These are phyloP conservation scores for Dryas iulia DNA, from an alignment of 1,140 invertebrate species.

Conservation along the genomic window DNA sequence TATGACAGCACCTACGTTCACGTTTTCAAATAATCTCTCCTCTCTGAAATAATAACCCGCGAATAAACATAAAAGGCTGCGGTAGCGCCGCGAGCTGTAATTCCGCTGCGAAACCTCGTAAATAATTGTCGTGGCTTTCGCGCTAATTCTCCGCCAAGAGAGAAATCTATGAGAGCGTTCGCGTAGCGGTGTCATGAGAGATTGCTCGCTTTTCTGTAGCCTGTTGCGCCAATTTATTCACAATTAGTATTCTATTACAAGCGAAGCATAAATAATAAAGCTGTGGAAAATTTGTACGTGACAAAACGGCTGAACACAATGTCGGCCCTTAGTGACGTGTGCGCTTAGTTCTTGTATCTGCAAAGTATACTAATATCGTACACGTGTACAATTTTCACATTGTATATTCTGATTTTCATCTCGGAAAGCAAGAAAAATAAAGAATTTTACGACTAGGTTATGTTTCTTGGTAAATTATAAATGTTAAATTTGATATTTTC, in stretches of 20 bases:
- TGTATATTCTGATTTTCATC: background rate
- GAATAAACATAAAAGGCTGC: constrained; percentile 67
- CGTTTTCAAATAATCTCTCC: constrained; percentile 62
- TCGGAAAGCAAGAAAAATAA: background rate
- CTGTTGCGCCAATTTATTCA: constrained; percentile 48
- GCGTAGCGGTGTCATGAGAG: constrained; percentile 39
- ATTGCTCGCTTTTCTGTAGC: constrained; percentile 39
- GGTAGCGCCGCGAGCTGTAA: constrained; percentile 46
- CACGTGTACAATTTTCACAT: background rate
- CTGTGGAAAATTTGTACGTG: background rate
- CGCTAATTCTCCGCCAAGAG: constrained; percentile 59
- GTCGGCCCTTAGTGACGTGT: background rate
- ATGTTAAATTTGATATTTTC: background rate
- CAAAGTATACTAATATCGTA: background rate
- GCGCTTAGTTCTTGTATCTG: background rate
- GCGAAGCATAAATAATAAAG: background rate
- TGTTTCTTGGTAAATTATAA: background rate
- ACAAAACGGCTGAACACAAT: background rate
- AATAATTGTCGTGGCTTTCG: constrained; percentile 66
- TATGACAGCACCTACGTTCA: constrained; percentile 50
- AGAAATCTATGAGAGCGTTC: constrained; percentile 59
- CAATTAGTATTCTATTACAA: constrained; percentile 25
- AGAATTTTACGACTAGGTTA: background rate
- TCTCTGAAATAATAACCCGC: constrained; percentile 58
- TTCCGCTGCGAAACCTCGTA: constrained; percentile 54